Percentiles rank a stretch among this genome's conserved stretches.
These are phyloP conservation scores for Platycheirus albimanus DNA, from an alignment of 2,888 invertebrate species.

Conservation along the genomic window DNA sequence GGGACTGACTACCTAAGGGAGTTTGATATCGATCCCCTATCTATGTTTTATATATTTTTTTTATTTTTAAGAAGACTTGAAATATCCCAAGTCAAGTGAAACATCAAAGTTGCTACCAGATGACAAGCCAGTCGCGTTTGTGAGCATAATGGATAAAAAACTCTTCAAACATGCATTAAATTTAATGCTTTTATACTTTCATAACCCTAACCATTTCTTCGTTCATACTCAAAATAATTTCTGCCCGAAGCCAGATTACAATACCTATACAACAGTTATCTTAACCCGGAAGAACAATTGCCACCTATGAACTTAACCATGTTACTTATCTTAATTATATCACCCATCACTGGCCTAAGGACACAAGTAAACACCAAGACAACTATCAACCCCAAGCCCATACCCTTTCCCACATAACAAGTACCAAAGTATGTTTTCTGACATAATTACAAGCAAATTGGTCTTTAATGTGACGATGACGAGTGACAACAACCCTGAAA, in stretches of 20 bases:
- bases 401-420: slow-evolving; percentile 51
- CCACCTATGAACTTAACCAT: slow-evolving; percentile 49
- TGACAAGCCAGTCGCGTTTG: too few relatives aligned
- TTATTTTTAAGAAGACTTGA: too few relatives aligned
- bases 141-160: too few relatives aligned
- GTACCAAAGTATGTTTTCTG: slow-evolving; percentile 33
- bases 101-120: too few relatives aligned
- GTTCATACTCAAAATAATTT: background rate
- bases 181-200: too few relatives aligned
- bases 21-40: too few relatives aligned
- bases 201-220: too few relatives aligned
- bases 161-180: too few relatives aligned
- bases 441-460: slow-evolving; percentile 71
- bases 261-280: slow-evolving; percentile 42
- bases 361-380: slow-evolving; percentile 55
- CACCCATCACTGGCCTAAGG: slow-evolving; percentile 47
- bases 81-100: too few relatives aligned
- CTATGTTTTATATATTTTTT: too few relatives aligned
- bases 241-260: slow-evolving; percentile 30
- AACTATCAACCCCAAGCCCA: slow-evolving; percentile 48
- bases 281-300: slow-evolving; percentile 55
- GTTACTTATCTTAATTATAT: slow-evolving; percentile 71
- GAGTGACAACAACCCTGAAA: slow-evolving; percentile 55
- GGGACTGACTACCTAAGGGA: too few relatives aligned
- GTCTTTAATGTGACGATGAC: slow-evolving; percentile 68